These are phyloP conservation scores for Trypoxylus dichotomus DNA, from an alignment of 1,140 invertebrate genomes.

Conservation along the genomic window DNA sequence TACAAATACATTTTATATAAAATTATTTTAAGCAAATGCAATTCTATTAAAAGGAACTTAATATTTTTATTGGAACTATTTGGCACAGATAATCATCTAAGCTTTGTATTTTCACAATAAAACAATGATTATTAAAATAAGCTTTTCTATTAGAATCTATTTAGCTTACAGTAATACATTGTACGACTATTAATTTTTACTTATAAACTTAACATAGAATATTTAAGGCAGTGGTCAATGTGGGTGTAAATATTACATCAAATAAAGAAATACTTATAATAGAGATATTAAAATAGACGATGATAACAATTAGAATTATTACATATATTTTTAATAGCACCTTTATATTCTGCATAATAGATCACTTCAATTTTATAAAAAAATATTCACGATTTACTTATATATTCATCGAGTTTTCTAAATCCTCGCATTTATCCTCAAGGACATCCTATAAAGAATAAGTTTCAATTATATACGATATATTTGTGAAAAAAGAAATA, in stretches of 20 bases:
- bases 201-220: background rate
- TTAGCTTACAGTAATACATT: background rate
- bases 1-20: background rate
- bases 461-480: background rate
- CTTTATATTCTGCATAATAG: slow-evolving; percentile 38
- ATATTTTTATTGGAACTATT: background rate
- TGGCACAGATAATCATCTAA: background rate
- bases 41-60: background rate
- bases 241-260: background rate
- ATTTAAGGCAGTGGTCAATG: slow-evolving; percentile 14
- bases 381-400: slow-evolving; percentile 32
- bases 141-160: background rate
- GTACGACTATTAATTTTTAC: too few relatives aligned
- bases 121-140: background rate
- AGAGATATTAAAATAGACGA: background rate
- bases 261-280: background rate
- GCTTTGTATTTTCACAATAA: background rate
- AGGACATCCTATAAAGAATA: slow-evolving; percentile 58
- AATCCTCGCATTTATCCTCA: slow-evolving; percentile 62
- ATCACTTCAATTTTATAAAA: slow-evolving; percentile 32
- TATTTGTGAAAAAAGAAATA: slow-evolving; percentile 31
- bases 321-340: slow-evolving; percentile 15
- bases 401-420: slow-evolving; percentile 50
- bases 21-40: background rate
- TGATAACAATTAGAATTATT: background rate